Base-by-base conservation (phyloP, 2,113 vertebrate genomes). In the Dascyllus trimaculatus region DNA sequence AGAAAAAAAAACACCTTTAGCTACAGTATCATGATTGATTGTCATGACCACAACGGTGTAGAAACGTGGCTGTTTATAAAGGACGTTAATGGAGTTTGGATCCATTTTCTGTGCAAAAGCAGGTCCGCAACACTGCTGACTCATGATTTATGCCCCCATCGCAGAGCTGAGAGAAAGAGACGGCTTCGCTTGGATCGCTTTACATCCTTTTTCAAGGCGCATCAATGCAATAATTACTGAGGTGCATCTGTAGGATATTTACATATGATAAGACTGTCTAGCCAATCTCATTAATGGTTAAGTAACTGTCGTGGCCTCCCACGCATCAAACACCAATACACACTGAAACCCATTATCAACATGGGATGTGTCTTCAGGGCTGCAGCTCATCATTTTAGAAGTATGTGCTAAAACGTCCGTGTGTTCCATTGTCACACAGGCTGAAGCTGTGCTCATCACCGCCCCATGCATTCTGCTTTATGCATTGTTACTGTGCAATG, bases 41-140 rank as follows among this genome's bases (percentile, higher is more conserved):
- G 71, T 80, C 17, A 48, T 68, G 60, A 81, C 57, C 65, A 60
- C 78, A 59, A 22, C 68, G 68, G 10, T 54, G 66, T 29, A 60
- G 54, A 61, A 82, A 80, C 1, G 6, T 69, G 48, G 24, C 52
- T 82, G 71, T 84, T 84, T 78, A 66, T 82, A 81, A 67, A 68
- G 53, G 69, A 67, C 65, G 51, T 81, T 75, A 54, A 83, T 81
- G 10, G 17, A 5, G 17, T 64, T 52, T 74, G 72, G 43, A 71
- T 80, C 56, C 25, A 38, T 82, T 86, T 81, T 75, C 75, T 24
- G 11, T 69, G 67, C 73, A 57, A 81, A 64, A 75, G 57, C 67
- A n/a, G 52, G 10, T 49, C 68, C 64, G 53, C 56, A 87, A 90
- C 81, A 72, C 32, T 89, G 91, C 93, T 92, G 93, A 93, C 74